Base-by-base conservation (phyloP, 2,797 vertebrate species). In the Anniella stebbinsi region DNA sequence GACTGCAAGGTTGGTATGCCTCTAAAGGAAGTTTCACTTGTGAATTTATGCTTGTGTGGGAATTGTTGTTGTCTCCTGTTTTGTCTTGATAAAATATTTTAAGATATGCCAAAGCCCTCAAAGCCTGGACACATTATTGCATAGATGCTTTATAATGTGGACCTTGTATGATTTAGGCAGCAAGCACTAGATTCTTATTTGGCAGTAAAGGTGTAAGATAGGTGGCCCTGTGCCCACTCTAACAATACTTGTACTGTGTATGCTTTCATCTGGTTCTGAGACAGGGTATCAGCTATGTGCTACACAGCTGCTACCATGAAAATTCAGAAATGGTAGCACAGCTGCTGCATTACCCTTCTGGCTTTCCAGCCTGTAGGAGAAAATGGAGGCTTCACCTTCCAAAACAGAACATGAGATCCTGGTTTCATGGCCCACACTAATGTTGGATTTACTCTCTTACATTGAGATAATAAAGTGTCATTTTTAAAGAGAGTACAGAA, bases 321-420 rank as follows among this genome's bases (percentile, higher is more conserved):
- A 70, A 84, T 70, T 89, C n/a, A 70, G 63, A 69, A 84, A 84
- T 76, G 60, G 15, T 33, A 54, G n/a, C 18, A 78, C 25, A 85
- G 6, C n/a, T 84, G 60, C 9, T 9, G 25, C 48, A 25, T 57
- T 57, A 41, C 48, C 17, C 30, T 25, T 41, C 48, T 70, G n/a
- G 36, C 18, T 45, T 81, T 72, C 36, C 80, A 41, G 33, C 6
- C 33, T 75, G n/a, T 36, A 36, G 48, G 51, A 86, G 54, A 54
- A 88, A 73, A 82, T 45, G 10, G 41, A 87, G 36, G 45, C 13
- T 3, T 82, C n/a, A 28, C 60, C 30, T 82, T 21, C 12, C 12
- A 69, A 30, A 86, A 60, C 57, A 60, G 4, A 12, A 15, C 9
- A 48, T 67, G 33, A 41, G 63, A n/a, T 48, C 41, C 21, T 41